Evolutionary conservation across 2,888 invertebrate genomes (phyloP), one percentile per base, ranked within the genome.

Genomic region (Troides aeacus): DNA sequence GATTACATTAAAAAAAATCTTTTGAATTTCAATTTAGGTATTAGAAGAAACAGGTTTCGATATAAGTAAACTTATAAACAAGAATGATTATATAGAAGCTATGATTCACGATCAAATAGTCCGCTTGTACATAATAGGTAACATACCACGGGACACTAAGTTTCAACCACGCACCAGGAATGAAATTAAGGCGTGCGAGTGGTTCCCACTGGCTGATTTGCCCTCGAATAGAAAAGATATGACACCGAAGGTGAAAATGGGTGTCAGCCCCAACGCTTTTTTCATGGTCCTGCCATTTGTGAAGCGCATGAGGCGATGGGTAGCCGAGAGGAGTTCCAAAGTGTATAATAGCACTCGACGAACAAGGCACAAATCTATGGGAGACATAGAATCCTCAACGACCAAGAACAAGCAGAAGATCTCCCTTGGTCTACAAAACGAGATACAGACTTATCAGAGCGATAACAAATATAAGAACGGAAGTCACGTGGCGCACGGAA

Each of bases 41-140:
- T 93, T 96, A 62, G 99, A 99, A 93, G 99, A 99, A 92, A 99
- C 99, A 0, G 99, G 99, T 30, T 99, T 97, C 84, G 98, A 99
- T 88, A 98, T 99, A 75, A 94, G 95, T 63, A 94, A 94, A 74
- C 88, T 96, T 69, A 95, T 99, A 75, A 95, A 97, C 84, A 95
- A 95, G 76, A 95, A 97, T 78, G 96, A 97, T 74, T 99, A 94
- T 86, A 95, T 99, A 74, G 99, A 99, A 90, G 95, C 97, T 68
- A 94, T 94, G 68, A 96, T 99, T 77, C 97, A 98, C 84, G 99
- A 99, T 80, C 98, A 99, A 85, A 93, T 96, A 71, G 96, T 97
- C 60, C 95, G 99, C 70, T 93, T 99, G 62, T 99, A 99, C 85
- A 95, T 99, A 68, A 96, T 99, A 74, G 94, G 95, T 24, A 95